Evolutionary conservation across 2,888 invertebrate species (phyloP).

Genomic region (Helicoverpa assulta): DNA sequence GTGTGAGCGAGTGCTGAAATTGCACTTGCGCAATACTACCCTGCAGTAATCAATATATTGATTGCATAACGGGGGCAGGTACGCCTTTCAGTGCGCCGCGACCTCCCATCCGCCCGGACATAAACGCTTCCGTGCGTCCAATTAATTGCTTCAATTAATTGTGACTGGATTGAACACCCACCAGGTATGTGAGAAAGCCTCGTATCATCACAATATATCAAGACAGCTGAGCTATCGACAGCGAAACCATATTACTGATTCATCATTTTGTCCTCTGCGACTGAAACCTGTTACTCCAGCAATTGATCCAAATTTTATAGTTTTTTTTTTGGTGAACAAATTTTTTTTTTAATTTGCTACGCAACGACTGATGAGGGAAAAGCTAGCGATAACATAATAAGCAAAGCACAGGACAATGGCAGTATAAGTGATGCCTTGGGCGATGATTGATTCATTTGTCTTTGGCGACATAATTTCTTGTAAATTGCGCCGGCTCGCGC

Average conservation of each 20-base stretch:
- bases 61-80: constrained; percentile 4
- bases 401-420: not conserved
- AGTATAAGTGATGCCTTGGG: too few relatives aligned
- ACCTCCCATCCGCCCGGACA: not conserved
- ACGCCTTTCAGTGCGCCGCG: constrained; percentile 5
- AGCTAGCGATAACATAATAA: not conserved
- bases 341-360: too few relatives aligned
- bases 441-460: too few relatives aligned
- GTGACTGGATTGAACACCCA: not conserved
- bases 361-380: not conserved
- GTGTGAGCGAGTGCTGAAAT: constrained; percentile 9
- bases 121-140: not conserved
- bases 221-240: not conserved
- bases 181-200: constrained; percentile 5
- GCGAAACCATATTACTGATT: not conserved
- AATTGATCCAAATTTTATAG: not conserved
- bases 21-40: constrained; percentile 51
- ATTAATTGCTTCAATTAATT: not conserved
- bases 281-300: not conserved
- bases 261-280: not conserved
- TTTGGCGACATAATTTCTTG: too few relatives aligned
- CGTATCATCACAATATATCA: too few relatives aligned
- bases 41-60: constrained; percentile 41
- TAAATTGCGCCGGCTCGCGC: too few relatives aligned
- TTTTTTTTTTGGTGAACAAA: too few relatives aligned